These are phyloP conservation scores for Paramormyrops kingsleyae DNA, from an alignment of 2,113 vertebrate species.

Conservation along the genomic window DNA sequence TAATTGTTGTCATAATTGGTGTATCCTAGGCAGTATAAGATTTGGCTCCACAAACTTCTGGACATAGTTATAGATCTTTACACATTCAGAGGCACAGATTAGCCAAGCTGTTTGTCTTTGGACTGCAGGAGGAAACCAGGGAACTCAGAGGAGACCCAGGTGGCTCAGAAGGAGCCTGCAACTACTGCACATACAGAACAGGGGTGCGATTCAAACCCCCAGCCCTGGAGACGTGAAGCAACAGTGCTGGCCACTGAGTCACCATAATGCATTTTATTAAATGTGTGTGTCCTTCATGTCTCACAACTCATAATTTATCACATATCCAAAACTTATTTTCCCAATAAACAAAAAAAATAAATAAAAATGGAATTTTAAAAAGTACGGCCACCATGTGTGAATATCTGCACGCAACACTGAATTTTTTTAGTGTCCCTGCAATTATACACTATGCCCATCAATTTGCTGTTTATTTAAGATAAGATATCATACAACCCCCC, in stretches of 20 bases:
- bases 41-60: not conserved
- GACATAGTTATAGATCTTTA: not conserved
- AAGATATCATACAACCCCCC: conserved; percentile 11
- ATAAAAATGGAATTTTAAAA: conserved; percentile 14
- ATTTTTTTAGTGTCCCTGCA: conserved; percentile 23
- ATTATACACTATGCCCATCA: conserved; percentile 33
- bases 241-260: not conserved
- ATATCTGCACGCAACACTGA: conserved; percentile 15
- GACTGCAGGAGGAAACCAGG: not conserved
- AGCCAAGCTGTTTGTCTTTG: not conserved
- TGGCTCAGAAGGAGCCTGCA: not conserved
- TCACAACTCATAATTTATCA: not conserved
- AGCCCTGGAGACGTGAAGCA: not conserved
- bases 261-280: not conserved
- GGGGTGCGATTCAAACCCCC: not conserved
- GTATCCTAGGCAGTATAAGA: not conserved
- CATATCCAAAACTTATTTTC: not conserved
- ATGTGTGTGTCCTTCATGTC: not conserved
- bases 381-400: conserved; percentile 35
- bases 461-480: conserved; percentile 16
- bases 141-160: not conserved
- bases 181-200: not conserved
- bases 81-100: not conserved
- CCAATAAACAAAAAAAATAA: conserved; percentile 25
- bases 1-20: not conserved